Base-by-base conservation (phyloP, 2,797 vertebrate genomes). In the Anguilla anguilla region DNA sequence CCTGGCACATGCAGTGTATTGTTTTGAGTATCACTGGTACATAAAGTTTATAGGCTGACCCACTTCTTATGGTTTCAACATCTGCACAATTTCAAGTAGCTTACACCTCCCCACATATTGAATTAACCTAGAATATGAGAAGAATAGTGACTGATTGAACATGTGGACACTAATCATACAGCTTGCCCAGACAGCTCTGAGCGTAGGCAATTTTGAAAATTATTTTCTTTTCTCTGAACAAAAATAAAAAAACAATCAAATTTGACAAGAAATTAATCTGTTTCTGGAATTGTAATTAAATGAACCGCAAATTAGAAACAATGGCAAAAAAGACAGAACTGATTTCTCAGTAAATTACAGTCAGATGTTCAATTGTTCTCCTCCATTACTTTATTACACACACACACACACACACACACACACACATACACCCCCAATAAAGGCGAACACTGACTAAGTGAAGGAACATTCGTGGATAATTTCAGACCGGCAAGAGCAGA, bases 331-430 rank as follows among this genome's bases (percentile, higher is more conserved):
- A 51, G 35, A 79, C 15, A 49, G 19, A 22, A n/a, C 4, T 19
- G n/a, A 13, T 82, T 49, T 22, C 39, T 51, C 39, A 49, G 43
- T 49, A 51, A 49, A 39, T 79, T 72, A 31, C 95, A 94, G 94
- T 92, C 89, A 90, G 91, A 91, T 92, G 93, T 93, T 91, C 93
- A 93, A 94, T 86, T 86, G 91, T 92, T 93, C 92, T 93, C 93
- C 94, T 92, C 90, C 89, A 90, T 91, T 90, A 90, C 94, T 89
- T 92, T 59, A 59, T 59, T 3, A 17, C 92, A 87, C 91, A 93
- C 92, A 86, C 86, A 94, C 93, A 94, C 81, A 57, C 85, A 57
- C 87, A 31, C 84, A 49, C 46, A 84, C 61, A 61, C 86, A 81
- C 84, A 69, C 86, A 55, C 28, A 51, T 43, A 19, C n/a, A 83